phyloP scores from a whole-genome alignment of 2,113 vertebrate species.

The Triplophysa siluroides region DNA sequence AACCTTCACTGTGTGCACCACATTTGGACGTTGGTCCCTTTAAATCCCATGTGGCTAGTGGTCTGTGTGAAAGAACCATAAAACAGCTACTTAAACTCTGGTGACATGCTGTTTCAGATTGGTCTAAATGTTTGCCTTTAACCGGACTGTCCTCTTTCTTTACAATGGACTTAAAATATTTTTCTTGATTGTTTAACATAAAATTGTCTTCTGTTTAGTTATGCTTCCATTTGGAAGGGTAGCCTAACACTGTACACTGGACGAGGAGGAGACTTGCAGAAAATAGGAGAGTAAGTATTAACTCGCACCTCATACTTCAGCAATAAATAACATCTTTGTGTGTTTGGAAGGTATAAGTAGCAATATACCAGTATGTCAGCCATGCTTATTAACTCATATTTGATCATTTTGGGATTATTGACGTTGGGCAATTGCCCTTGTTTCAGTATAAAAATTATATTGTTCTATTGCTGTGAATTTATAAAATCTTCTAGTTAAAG shows the following conservation, averaged over 20 bases:
- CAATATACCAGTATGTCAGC: neutral
- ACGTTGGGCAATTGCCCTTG: too few species aligned
- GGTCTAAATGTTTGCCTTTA: too few species aligned
- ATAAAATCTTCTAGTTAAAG: too few species aligned
- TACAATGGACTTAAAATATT: too few species aligned
- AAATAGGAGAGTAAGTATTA: conserved; percentile 96
- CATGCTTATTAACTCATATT: too few species aligned
- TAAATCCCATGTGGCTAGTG: neutral
- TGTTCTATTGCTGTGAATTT: too few species aligned
- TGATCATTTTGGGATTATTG: too few species aligned
- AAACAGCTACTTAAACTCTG: neutral
- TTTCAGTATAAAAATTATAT: too few species aligned
- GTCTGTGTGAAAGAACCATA: neutral
- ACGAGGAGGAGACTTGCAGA: conserved; percentile 94
- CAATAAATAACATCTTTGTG: neutral
- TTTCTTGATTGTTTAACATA: too few species aligned
- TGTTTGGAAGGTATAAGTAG: neutral
- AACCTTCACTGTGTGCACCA: neutral
- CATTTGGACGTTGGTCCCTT: neutral
- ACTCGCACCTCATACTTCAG: neutral
- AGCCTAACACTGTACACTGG: conserved; percentile 96
- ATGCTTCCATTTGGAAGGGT: conserved; percentile 98
- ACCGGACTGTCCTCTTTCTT: too few species aligned
- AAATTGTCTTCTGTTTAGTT: conserved; percentile 69
- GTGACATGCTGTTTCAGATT: neutral